These are phyloP conservation scores for Pogonomyrmex barbatus DNA, from an alignment of 1,140 invertebrate species.

Conservation along the genomic window DNA sequence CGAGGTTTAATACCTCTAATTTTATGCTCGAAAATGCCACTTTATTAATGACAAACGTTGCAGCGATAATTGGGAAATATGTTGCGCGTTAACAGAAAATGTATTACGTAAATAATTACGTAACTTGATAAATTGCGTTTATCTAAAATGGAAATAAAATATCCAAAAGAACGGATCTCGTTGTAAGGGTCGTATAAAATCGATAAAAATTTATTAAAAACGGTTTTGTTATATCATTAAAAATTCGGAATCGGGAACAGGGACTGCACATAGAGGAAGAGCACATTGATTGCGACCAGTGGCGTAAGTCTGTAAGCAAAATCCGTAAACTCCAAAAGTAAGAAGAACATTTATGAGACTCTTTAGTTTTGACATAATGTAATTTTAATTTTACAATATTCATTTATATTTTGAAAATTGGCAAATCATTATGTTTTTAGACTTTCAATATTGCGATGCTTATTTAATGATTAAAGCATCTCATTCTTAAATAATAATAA, in stretches of 20 bases:
- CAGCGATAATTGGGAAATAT: constrained; percentile 7
- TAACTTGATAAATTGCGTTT: constrained; percentile 45
- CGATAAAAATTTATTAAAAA: constrained; percentile 62
- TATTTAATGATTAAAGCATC: constrained; percentile 11
- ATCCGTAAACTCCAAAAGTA: background rate
- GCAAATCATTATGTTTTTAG: background rate
- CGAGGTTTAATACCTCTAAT: constrained; percentile 29
- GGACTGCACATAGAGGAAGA: constrained; percentile 39
- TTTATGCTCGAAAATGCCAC: constrained; percentile 6
- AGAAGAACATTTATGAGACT: background rate
- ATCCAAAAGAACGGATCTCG: constrained; percentile 23
- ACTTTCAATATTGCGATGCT: background rate
- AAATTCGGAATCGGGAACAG: constrained; percentile 39
- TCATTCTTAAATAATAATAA: background rate
- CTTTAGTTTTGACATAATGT: background rate
- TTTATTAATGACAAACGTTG: constrained; percentile 8
- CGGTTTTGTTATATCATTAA: constrained; percentile 46
- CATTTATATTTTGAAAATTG: background rate
- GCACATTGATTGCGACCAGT: constrained; percentile 39
- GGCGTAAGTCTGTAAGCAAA: constrained; percentile 19
- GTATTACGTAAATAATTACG: background rate
- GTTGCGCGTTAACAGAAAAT: constrained; percentile 16
- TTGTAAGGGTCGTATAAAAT: background rate
- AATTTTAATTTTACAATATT: background rate
- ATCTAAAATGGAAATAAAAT: constrained; percentile 38